These are phyloP conservation scores for Pseudoips prasinana DNA, from an alignment of 2,888 invertebrate genomes.

Conservation along the genomic window DNA sequence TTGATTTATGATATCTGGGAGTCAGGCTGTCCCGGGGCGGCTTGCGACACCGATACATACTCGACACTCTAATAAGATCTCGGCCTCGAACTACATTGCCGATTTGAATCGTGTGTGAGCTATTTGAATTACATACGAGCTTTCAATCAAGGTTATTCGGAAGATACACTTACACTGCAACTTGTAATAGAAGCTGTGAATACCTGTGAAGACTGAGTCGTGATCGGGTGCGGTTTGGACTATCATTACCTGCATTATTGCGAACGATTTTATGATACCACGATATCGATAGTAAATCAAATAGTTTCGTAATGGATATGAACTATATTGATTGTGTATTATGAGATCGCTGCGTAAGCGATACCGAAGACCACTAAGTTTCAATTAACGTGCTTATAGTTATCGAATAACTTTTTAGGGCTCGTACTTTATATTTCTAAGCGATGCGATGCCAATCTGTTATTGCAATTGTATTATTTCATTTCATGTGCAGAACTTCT, in stretches of 20 bases:
- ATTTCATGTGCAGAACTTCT: too few species aligned
- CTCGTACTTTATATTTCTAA: too few species aligned
- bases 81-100: conserved; percentile 60
- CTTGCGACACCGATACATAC: conserved; percentile 55
- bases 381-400: too few species aligned
- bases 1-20: conserved; percentile 26
- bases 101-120: conserved; percentile 54
- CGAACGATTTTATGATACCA: conserved; percentile 16
- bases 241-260: conserved; percentile 30
- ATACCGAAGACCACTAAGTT: too few species aligned
- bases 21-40: conserved; percentile 47
- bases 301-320: conserved; percentile 11
- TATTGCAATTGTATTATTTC: too few species aligned
- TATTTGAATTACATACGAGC: conserved; percentile 46
- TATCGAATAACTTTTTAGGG: too few species aligned
- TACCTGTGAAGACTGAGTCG: conserved; percentile 14
- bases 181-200: conserved; percentile 2
- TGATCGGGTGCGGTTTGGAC: conserved; percentile 30
- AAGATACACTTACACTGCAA: conserved; percentile 21
- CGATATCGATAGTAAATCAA: conserved; percentile 13
- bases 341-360: too few species aligned
- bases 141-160: conserved; percentile 40
- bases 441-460: too few species aligned
- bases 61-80: conserved; percentile 40
- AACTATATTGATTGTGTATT: conserved; percentile 1